Evolutionary conservation across 1,140 invertebrate genomes (phyloP).

Genomic region (Saccostrea glomerata): DNA sequence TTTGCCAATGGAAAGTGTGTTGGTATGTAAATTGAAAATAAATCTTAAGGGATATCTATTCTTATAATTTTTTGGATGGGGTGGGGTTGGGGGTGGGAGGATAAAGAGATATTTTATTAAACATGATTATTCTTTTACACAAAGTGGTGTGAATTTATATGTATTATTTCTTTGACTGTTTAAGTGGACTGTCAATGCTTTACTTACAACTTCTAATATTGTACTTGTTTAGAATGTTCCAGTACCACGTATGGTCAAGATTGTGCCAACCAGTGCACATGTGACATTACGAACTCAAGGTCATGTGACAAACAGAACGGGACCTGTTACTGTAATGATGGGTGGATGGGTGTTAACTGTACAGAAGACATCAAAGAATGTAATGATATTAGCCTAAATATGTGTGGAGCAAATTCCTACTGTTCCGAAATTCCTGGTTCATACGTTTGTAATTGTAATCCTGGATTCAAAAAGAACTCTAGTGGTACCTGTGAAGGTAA

Average conservation of each 20-base stretch:
- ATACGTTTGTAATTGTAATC: constrained; percentile 44
- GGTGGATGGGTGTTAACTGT: constrained; percentile 40
- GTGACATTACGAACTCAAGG: constrained; percentile 23
- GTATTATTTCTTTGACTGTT: background rate
- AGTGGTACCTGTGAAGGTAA: background rate
- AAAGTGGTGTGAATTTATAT: background rate
- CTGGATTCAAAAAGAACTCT: constrained; percentile 24
- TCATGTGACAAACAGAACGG: constrained; percentile 43
- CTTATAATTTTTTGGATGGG: background rate
- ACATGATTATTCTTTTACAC: background rate
- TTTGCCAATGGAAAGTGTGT: background rate
- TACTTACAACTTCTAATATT: background rate
- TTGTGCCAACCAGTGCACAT: constrained; percentile 36
- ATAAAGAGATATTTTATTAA: background rate
- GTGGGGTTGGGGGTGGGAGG: too few species aligned
- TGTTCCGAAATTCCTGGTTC: constrained; percentile 46
- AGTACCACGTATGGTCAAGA: constrained; percentile 15
- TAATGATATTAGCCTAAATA: background rate
- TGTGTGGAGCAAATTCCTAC: constrained; percentile 32
- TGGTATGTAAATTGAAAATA: background rate
- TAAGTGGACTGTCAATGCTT: background rate
- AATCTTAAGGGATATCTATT: background rate
- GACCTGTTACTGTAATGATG: constrained; percentile 44
- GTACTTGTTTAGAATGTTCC: constrained; percentile 39
- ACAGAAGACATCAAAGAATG: constrained; percentile 44